phyloP scores from a whole-genome alignment of 2,797 vertebrate genomes.

The Cottoperca gobio region DNA sequence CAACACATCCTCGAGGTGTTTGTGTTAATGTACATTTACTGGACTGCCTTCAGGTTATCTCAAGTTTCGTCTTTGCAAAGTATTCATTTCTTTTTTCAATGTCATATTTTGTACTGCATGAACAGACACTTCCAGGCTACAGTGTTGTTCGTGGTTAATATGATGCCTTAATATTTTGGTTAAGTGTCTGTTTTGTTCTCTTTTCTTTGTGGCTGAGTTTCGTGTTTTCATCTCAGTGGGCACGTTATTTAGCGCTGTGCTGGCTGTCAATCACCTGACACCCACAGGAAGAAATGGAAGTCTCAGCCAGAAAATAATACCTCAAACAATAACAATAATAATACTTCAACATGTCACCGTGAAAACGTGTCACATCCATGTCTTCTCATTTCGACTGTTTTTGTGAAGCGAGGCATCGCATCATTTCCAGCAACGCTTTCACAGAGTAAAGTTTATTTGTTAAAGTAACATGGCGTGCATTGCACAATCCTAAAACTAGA shows the following conservation, averaged over 20 bases:
- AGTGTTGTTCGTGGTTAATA: too few relatives aligned
- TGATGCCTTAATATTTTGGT: conserved; percentile 36
- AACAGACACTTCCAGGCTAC: too few relatives aligned
- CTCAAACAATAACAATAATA: conserved; percentile 73
- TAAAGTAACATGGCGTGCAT: conserved; percentile 33
- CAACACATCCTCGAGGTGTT: neutral
- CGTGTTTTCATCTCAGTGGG: conserved; percentile 65
- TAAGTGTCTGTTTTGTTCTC: conserved; percentile 43
- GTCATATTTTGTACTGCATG: neutral
- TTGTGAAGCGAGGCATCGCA: conserved; percentile 41
- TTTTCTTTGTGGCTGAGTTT: conserved; percentile 54
- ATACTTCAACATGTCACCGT: conserved; percentile 64
- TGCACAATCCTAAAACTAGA: too few relatives aligned
- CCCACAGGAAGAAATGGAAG: conserved; percentile 60
- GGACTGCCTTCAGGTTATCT: neutral
- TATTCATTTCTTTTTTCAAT: conserved; percentile 7
- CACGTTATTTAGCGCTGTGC: conserved; percentile 61
- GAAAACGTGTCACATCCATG: conserved; percentile 64
- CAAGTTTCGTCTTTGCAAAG: neutral
- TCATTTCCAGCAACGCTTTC: conserved; percentile 57
- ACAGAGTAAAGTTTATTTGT: conserved; percentile 39
- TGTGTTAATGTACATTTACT: neutral
- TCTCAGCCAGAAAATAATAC: conserved; percentile 69
- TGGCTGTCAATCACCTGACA: conserved; percentile 76
- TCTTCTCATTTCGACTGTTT: conserved; percentile 53